Evolutionary conservation across 2,113 vertebrate species (phyloP), one percentile per base, ranked within the genome.

Genomic region (Lophotis ruficrista): DNA sequence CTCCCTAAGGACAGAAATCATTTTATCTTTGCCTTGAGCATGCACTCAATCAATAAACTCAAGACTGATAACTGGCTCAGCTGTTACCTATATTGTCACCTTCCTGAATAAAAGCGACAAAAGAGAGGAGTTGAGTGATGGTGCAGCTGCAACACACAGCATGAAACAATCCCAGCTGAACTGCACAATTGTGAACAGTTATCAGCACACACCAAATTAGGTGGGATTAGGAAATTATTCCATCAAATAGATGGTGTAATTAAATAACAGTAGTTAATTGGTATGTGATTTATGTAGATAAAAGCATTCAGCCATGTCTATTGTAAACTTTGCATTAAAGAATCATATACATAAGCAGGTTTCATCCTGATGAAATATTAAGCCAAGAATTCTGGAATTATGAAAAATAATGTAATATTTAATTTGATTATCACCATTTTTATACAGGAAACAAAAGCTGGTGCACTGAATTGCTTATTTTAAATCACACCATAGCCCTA

Each of bases 241-340:
- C 95, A 95, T 94, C 96, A 98, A 98, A 97, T 90, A 98, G 98
- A 98, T 87, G 45, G 87, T 94, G 96, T 99, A 99, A 99, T 99
- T 99, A 99, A 99, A 98, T 98, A 99, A 98, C 97, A 96, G 95
- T 94, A 96, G 96, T 98, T 99, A 99, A 99, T 97, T 97, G 89
- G 92, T 64, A 96, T 65, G 94, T 98, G 98, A 98, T 98, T 99
- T 98, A 97, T 87, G 96, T 90, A 97, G 96, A 97, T 96, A 98
- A 98, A 98, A 98, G 94, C 95, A 95, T 94, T 96, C 96, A 97
- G 90, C 96, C 65, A 96, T 90, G 94, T 97, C 80, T 96, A 96
- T 96, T 91, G 91, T 87, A 96, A 95, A 97, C 89, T 85, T 90
- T 57, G 89, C 83, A 91, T 64, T 86, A 91, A 93, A 91, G 69